These are phyloP conservation scores for Fukomys damarensis DNA, from an alignment of 2,113 vertebrate genomes.

Conservation along the genomic window DNA sequence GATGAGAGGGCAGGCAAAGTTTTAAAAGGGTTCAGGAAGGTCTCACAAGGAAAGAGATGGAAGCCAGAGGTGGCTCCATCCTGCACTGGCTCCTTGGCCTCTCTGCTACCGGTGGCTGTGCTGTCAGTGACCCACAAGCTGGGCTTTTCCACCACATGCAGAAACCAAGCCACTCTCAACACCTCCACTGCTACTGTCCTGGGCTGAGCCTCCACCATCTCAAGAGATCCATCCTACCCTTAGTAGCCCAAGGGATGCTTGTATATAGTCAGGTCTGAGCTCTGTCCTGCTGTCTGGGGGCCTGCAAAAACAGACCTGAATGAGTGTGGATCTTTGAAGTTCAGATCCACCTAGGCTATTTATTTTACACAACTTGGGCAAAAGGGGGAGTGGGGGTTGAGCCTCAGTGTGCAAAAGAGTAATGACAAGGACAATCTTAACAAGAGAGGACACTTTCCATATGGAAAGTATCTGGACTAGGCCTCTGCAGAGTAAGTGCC, in stretches of 20 bases:
- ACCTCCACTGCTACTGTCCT: neutral
- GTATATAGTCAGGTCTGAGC: neutral
- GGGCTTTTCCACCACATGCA: neutral
- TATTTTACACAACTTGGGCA: neutral
- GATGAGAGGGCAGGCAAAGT: neutral
- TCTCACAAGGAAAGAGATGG: neutral
- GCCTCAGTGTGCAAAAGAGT: neutral
- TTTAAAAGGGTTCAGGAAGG: neutral
- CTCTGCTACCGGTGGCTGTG: too few relatives aligned
- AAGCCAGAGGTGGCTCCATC: neutral
- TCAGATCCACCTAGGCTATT: neutral
- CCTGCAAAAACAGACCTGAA: neutral
- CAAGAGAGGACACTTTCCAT: neutral
- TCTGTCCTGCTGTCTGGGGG: neutral
- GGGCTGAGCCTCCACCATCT: neutral
- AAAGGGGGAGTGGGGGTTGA: too few relatives aligned
- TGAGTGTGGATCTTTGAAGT: neutral
- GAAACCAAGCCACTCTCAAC: neutral
- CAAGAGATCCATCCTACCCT: neutral
- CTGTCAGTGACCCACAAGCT: neutral
- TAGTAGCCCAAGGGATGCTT: neutral
- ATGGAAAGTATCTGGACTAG: neutral
- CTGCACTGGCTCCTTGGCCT: neutral
- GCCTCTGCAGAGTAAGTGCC: neutral
- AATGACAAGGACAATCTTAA: neutral